phyloP scores from a whole-genome alignment of 35 echinoderm and acorn worm species.

The Holothuria glaberrima region DNA sequence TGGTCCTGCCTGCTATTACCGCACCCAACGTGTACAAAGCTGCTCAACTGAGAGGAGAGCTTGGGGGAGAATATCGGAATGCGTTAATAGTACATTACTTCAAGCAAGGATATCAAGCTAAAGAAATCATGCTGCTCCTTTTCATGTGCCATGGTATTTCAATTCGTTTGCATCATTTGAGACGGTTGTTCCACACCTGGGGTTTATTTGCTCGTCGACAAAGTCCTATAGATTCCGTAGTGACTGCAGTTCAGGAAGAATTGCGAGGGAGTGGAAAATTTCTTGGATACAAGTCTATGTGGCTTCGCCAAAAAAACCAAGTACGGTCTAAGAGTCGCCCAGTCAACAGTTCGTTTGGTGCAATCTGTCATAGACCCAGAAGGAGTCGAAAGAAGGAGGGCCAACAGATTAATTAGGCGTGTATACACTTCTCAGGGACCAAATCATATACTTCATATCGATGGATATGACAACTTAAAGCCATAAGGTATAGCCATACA shows the following conservation, averaged over 20 bases:
- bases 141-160: constrained; percentile 1
- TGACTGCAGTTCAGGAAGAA: neutral
- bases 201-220: too few relatives aligned
- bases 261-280: neutral
- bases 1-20: neutral
- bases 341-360: neutral
- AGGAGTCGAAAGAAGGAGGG: constrained; percentile 60
- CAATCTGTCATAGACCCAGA: constrained; percentile 59
- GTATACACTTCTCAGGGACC: constrained; percentile 58
- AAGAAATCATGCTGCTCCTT: neutral
- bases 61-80: too few relatives aligned
- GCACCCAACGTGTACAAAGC: neutral
- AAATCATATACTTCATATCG: constrained; percentile 71
- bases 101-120: neutral
- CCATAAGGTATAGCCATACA: constrained; percentile 79
- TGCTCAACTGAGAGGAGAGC: neutral
- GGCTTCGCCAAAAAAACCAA: neutral
- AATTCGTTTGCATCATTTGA: neutral
- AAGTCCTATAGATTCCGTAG: too few relatives aligned
- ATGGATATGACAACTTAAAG: constrained; percentile 86
- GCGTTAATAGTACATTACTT: too few relatives aligned
- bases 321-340: neutral
- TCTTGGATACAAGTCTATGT: constrained; percentile 9
- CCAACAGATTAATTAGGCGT: constrained; percentile 45
- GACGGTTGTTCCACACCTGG: neutral